A percentile compares a stretch with the other conserved stretches of the same genome.
These are phyloP conservation scores for Chroicocephalus ridibundus DNA, from an alignment of 2,113 vertebrate genomes.

Conservation along the genomic window DNA sequence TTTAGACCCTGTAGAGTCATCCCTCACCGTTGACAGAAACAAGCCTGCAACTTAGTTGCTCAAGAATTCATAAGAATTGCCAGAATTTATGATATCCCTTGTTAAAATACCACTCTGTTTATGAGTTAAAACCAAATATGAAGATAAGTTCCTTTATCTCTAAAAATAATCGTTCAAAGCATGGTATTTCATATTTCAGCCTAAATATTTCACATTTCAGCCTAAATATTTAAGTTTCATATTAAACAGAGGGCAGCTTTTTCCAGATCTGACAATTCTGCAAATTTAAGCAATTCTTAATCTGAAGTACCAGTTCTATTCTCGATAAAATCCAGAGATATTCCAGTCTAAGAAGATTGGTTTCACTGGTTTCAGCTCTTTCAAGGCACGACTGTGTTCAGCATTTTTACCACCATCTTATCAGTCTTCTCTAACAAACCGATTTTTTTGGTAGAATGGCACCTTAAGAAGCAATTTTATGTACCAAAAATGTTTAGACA, in stretches of 20 bases:
- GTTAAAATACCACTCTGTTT: constrained; percentile 13
- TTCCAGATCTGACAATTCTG: neutral
- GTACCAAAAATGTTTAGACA: neutral
- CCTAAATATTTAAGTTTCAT: constrained; percentile 53
- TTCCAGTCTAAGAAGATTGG: neutral
- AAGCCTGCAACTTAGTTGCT: neutral
- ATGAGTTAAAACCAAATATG: neutral
- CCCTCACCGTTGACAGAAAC: neutral
- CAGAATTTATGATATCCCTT: neutral
- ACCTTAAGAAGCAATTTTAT: neutral
- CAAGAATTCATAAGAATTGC: constrained; percentile 15
- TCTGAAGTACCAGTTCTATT: neutral
- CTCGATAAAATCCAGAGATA: neutral
- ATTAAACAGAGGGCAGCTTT: neutral
- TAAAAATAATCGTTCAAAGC: constrained; percentile 1
- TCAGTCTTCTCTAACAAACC: neutral
- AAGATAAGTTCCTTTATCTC: constrained; percentile 48
- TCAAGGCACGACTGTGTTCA: accelerated
- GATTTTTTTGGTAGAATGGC: neutral
- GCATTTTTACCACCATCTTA: neutral
- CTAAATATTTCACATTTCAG: constrained; percentile 38
- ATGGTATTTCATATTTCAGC: neutral
- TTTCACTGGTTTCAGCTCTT: neutral
- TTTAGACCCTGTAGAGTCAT: neutral
- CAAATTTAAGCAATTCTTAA: neutral